Evolutionary conservation across 2,113 vertebrate species (phyloP).

Genomic region (Amphiprion percula): DNA sequence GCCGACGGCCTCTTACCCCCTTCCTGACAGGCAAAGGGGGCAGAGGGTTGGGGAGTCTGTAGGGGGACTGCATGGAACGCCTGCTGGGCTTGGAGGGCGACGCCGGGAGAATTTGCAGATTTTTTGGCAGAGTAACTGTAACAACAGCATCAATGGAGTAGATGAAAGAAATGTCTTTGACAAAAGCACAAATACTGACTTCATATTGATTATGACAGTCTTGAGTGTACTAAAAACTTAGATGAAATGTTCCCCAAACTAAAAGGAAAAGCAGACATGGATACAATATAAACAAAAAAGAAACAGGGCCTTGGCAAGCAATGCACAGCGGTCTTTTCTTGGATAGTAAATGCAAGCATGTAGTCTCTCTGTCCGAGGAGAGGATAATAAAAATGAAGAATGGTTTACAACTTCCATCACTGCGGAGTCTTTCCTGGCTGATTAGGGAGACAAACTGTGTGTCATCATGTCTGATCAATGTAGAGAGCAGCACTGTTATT

Average conservation of each 20-base stretch:
- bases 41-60: slow-evolving; percentile 86
- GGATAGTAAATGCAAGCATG: neutral
- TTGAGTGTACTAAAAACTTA: neutral
- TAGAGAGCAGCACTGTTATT: neutral
- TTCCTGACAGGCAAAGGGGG: slow-evolving; percentile 87
- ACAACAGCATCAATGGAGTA: neutral
- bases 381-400: neutral
- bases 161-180: neutral
- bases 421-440: slow-evolving; percentile 11
- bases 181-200: neutral
- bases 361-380: neutral
- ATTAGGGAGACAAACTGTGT: slow-evolving; percentile 54
- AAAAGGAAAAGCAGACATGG: slow-evolving; percentile 1
- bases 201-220: neutral
- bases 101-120: slow-evolving; percentile 80
- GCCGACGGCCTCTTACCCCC: slow-evolving; percentile 86
- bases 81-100: slow-evolving; percentile 89
- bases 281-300: neutral
- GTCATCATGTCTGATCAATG: slow-evolving; percentile 60
- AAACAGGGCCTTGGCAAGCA: neutral
- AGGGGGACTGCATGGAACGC: slow-evolving; percentile 89
- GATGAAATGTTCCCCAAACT: neutral
- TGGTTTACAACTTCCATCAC: neutral
- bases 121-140: slow-evolving; percentile 89
- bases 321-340: too few relatives aligned